Base-by-base conservation (phyloP, 2,888 invertebrate genomes). In the Ennomos fuscantarius region DNA sequence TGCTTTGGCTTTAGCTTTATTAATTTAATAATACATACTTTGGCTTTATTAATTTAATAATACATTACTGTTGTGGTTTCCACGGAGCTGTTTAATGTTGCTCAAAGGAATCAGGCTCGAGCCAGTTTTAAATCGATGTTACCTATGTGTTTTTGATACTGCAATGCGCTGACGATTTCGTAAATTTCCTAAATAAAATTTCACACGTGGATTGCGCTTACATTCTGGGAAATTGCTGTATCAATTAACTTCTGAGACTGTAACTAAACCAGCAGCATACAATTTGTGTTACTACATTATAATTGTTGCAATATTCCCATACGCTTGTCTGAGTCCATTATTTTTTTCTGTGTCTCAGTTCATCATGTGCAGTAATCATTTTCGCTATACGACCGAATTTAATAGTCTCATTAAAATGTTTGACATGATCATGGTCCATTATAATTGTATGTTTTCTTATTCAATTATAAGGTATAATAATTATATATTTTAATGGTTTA, bases 141-240 rank as follows among this genome's bases (percentile, higher is more conserved):
- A 57, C 51, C 51, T n/a, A n/a, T n/a, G 42, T 8, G 41, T 57
- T 57, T 48, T 52, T 48, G 58, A 49, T 51, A 33, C 43, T 40
- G 24, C 58, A 49, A 58, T 49, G 45, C 45, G 53, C 33, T 34
- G 13, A 47, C 57, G 45, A 40, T 54, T 59, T 53, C 53, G 53
- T 44, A 59, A 45, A 54, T 49, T 54, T 54, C 53, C 53, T 54
- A 54, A 44, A 53, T 58, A 49, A 49, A 54, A 45, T 59, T 59
- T 58, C 58, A 54, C 53, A 59, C 58, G 58, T 45, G 8, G 37
- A 49, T 59, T 59, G 49, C 49, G 41, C 45, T 52, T 46, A 45
- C 35, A 31, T 53, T 41, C 40, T 45, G 34, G 53, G 48, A 31
- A 39, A 40, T 49, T 53, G 36, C 52, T 48, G 52, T 52, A 48